Percentiles rank a stretch among this genome's conserved stretches.
Evolutionary conservation across 2,888 invertebrate species (phyloP).

Genomic region (Pheosia gnoma): DNA sequence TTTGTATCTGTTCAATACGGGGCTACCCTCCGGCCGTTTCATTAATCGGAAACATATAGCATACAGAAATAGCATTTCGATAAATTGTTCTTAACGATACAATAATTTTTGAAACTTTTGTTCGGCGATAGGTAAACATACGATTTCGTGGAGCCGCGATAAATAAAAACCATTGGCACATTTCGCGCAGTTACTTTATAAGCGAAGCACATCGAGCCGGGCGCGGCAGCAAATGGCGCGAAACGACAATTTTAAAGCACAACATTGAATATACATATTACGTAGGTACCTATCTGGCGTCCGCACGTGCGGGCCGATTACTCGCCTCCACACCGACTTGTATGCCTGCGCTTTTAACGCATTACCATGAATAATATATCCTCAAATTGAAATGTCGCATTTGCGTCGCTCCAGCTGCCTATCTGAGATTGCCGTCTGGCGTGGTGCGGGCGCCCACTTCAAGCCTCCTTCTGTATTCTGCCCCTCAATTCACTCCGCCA

Average conservation of each 20-base stretch:
- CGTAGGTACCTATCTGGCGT: conserved; percentile 54
- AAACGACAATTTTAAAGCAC: conserved; percentile 81
- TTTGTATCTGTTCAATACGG: conserved; percentile 48
- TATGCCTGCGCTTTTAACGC: conserved; percentile 81
- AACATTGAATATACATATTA: conserved; percentile 76
- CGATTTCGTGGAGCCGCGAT: conserved; percentile 57
- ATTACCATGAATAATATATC: conserved; percentile 84
- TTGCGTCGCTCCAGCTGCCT: conserved; percentile 76
- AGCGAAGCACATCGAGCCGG: conserved; percentile 69
- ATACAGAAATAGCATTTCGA: conserved; percentile 27
- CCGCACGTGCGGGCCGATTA: conserved; percentile 77
- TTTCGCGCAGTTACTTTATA: conserved; percentile 75
- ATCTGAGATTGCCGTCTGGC: conserved; percentile 59
- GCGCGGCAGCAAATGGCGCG: conserved; percentile 75
- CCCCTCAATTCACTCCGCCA: conserved; percentile 64
- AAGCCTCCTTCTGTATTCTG: conserved; percentile 68
- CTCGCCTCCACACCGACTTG: conserved; percentile 69
- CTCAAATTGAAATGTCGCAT: conserved; percentile 83
- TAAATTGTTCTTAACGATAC: conserved; percentile 29
- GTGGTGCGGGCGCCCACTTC: conserved; percentile 35
- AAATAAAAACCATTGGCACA: conserved; percentile 66
- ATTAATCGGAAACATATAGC: conserved; percentile 51
- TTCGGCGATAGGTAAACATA: conserved; percentile 52
- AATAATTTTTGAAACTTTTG: conserved; percentile 44
- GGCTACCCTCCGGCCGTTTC: conserved; percentile 38